These are phyloP conservation scores for Platyscapa corneri DNA, from an alignment of 1,140 invertebrate genomes.

Conservation along the genomic window DNA sequence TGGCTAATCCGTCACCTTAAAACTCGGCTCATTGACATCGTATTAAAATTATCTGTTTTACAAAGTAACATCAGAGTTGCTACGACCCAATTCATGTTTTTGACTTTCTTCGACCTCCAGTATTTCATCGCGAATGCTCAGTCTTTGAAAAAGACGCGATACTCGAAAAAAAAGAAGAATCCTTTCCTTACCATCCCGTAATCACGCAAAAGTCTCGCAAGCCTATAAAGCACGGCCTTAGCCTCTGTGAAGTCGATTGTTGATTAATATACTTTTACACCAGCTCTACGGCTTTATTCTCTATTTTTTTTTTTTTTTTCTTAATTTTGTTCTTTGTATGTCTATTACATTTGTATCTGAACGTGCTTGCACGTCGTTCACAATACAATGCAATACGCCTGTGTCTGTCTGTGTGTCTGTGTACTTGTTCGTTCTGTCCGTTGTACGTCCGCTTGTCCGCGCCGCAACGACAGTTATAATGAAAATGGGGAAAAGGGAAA, in stretches of 20 bases:
- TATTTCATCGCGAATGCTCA: not conserved
- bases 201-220: conserved; percentile 35
- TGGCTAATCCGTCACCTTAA: too few relatives aligned
- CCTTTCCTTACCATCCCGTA: conserved; percentile 1
- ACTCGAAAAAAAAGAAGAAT: not conserved
- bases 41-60: too few relatives aligned
- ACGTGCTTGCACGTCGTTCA: conserved; percentile 12
- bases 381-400: conserved; percentile 22
- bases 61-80: too few relatives aligned
- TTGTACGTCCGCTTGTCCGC: conserved; percentile 53
- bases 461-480: conserved; percentile 53
- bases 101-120: too few relatives aligned
- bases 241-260: conserved; percentile 45
- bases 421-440: conserved; percentile 42
- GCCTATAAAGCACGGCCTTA: conserved; percentile 41
- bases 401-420: conserved; percentile 36
- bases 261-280: conserved; percentile 36
- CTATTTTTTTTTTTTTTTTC: not conserved
- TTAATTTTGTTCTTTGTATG: not conserved
- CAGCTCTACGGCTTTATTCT: conserved; percentile 22
- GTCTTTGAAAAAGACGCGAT: too few relatives aligned
- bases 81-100: too few relatives aligned
- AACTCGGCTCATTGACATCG: too few relatives aligned
- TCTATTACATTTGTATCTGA: not conserved
- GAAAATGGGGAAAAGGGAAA: conserved; percentile 23